Conservation (phyloP, 2,888 invertebrate genomes). For the Sturmia bella region DNA sequence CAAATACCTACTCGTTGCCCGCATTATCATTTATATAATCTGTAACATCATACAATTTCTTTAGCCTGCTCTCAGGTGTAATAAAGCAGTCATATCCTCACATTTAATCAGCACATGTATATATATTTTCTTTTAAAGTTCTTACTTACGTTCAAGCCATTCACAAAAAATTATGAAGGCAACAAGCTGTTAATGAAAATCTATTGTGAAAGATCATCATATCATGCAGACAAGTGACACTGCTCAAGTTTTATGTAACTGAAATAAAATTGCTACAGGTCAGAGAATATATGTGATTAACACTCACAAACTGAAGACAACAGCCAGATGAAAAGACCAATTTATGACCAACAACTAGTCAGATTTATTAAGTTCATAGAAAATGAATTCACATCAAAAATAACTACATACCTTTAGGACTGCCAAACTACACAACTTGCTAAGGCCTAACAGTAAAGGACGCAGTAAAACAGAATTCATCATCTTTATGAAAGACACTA, state of each 20-base stretch:
- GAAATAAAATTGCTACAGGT: conserved; percentile 38
- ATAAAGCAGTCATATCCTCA: neutral
- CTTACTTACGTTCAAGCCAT: conserved; percentile 13
- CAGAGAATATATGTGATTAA: conserved; percentile 22
- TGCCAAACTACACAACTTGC: conserved; percentile 8
- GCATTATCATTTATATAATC: neutral
- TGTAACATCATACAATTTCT: neutral
- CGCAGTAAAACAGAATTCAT: neutral
- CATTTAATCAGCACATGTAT: conserved; percentile 7
- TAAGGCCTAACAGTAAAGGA: neutral
- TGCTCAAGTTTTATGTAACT: conserved; percentile 39
- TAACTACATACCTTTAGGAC: conserved; percentile 31
- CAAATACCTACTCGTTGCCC: neutral
- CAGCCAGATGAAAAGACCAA: neutral
- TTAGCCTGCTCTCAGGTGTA: conserved; percentile 3
- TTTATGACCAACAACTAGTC: neutral
- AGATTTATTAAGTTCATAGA: neutral
- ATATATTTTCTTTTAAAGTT: conserved; percentile 1
- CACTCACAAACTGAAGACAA: conserved; percentile 23
- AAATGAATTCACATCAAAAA: conserved; percentile 38
- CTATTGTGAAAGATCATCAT: conserved; percentile 36
- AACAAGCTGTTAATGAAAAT: conserved; percentile 62
- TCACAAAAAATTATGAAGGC: conserved; percentile 24
- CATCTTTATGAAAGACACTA: neutral
- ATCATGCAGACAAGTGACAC: conserved; percentile 20